phyloP scores from a whole-genome alignment of 2,113 vertebrate genomes.

The Ochotona princeps region DNA sequence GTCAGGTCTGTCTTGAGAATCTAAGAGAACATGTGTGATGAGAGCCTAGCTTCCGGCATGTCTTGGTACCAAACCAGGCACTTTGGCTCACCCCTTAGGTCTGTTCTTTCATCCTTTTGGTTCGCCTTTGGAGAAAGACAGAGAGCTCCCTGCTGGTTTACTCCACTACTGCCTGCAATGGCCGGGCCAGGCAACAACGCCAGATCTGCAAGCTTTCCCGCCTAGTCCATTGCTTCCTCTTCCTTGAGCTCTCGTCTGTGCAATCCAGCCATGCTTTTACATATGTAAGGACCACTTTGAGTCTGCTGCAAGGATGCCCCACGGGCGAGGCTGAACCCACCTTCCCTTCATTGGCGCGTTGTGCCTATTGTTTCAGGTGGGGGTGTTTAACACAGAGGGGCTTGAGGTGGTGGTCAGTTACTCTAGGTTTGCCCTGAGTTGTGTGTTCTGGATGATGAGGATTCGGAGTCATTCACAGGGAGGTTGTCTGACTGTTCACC shows the following conservation, averaged over 20 bases:
- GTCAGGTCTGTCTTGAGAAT: neutral
- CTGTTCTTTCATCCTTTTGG: conserved; percentile 39
- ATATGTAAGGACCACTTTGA: neutral
- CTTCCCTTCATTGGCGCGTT: neutral
- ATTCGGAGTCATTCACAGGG: neutral
- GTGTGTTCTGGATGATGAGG: neutral
- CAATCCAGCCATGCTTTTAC: neutral
- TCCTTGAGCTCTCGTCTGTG: neutral
- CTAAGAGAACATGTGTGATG: neutral
- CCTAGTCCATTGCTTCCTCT: neutral
- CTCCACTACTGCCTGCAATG: neutral
- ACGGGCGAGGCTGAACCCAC: neutral
- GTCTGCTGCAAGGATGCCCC: neutral
- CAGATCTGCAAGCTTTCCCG: neutral
- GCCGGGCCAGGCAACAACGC: too few relatives aligned
- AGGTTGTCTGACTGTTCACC: neutral
- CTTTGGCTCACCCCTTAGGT: neutral
- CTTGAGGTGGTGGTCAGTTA: neutral
- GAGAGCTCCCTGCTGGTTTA: neutral
- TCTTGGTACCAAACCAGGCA: neutral
- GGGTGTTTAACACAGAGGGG: neutral
- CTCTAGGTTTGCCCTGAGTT: neutral
- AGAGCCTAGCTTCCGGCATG: neutral
- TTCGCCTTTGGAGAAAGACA: conserved; percentile 37
- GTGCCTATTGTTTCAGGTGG: neutral